Evolutionary conservation across 2,888 invertebrate species (phyloP).

Genomic region (Lymantria monacha): DNA sequence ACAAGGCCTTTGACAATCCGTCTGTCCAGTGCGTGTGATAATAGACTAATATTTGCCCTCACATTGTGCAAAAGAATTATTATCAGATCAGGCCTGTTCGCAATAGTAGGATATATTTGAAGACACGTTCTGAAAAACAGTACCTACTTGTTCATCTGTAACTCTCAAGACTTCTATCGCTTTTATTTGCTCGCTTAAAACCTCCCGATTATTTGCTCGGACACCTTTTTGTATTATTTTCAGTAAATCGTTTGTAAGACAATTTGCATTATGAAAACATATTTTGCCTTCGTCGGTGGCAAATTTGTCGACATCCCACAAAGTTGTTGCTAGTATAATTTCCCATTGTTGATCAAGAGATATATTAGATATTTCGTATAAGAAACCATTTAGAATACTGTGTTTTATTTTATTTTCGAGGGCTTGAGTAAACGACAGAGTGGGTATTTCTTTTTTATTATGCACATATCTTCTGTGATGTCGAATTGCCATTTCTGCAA

Average conservation of each 20-base stretch:
- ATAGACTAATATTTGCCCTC: too few relatives aligned
- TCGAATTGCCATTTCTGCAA: slow-evolving; percentile 46
- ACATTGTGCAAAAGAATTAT: too few relatives aligned
- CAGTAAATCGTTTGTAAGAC: slow-evolving; percentile 56
- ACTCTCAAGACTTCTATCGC: slow-evolving; percentile 52
- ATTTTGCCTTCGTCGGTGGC: slow-evolving; percentile 58
- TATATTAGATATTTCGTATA: slow-evolving; percentile 50
- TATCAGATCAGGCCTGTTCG: too few relatives aligned
- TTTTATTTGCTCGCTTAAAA: slow-evolving; percentile 51
- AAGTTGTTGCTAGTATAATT: slow-evolving; percentile 48
- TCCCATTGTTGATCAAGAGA: slow-evolving; percentile 63
- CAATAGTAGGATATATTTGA: too few relatives aligned
- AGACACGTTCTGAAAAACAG: too few relatives aligned
- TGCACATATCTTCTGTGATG: slow-evolving; percentile 49
- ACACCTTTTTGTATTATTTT: slow-evolving; percentile 56
- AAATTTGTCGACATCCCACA: slow-evolving; percentile 68
- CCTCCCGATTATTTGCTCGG: slow-evolving; percentile 39
- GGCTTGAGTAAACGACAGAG: slow-evolving; percentile 51
- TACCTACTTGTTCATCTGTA: slow-evolving; percentile 35
- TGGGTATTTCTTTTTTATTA: slow-evolving; percentile 36
- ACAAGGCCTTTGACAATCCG: too few relatives aligned
- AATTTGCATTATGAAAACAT: slow-evolving; percentile 57
- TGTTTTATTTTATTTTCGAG: slow-evolving; percentile 56
- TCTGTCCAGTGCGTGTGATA: too few relatives aligned
- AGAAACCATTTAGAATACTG: slow-evolving; percentile 55